Evolutionary conservation across 2,797 vertebrate species (phyloP).

Genomic region (Anguilla anguilla): DNA sequence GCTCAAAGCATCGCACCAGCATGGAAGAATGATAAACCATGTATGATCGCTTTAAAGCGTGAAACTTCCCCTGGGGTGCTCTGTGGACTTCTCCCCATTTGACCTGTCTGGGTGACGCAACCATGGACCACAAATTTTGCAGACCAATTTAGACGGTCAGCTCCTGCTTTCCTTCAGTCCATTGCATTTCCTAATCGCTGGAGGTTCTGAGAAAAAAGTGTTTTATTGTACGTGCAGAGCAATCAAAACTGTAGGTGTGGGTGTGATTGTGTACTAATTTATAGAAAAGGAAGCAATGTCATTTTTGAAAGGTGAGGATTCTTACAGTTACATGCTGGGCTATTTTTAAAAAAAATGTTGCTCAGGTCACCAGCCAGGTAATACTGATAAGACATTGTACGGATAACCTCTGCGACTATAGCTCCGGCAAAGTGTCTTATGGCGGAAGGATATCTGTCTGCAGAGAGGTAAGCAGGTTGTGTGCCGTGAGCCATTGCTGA

Average conservation of each 20-base stretch:
- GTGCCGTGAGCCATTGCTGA: background rate
- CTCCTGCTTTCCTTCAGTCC: too few relatives aligned
- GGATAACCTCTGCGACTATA: background rate
- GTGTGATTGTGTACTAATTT: background rate
- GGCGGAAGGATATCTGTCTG: background rate
- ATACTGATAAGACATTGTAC: background rate
- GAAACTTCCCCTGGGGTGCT: background rate
- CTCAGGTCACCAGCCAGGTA: background rate
- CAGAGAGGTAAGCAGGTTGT: background rate
- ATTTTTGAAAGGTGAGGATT: background rate
- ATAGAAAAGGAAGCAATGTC: background rate
- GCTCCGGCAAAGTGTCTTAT: background rate
- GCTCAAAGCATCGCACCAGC: background rate
- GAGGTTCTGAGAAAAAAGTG: background rate
- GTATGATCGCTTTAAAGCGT: background rate
- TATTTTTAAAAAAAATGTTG: background rate
- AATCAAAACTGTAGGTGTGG: background rate
- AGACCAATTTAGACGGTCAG: too few relatives aligned
- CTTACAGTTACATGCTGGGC: background rate
- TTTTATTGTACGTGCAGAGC: background rate
- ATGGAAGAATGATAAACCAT: background rate
- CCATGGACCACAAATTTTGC: background rate
- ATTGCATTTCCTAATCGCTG: background rate
- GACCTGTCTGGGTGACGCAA: background rate
- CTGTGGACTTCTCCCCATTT: background rate